phyloP scores from a whole-genome alignment of 2,113 vertebrate species.

The Tachysurus vachellii region DNA sequence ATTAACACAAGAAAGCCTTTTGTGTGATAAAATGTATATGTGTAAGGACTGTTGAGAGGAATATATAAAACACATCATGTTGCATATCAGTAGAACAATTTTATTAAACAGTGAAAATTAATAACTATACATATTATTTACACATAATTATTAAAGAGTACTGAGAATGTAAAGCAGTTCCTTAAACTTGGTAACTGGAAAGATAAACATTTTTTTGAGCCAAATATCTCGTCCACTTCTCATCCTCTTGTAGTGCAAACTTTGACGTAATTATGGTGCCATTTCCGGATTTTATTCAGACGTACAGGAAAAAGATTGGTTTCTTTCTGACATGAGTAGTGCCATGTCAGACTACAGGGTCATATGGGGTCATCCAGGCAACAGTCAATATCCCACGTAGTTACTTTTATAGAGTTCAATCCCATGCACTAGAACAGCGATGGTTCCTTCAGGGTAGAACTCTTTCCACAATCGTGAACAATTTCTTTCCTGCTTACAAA shows the following conservation, averaged over 20 bases:
- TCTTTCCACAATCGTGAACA: background rate
- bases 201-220: background rate
- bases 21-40: constrained; percentile 31
- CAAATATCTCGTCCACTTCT: background rate
- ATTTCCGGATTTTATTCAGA: background rate
- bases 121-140: constrained; percentile 48
- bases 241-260: background rate
- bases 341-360: background rate
- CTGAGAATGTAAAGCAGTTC: background rate
- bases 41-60: background rate
- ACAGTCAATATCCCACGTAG: constrained; percentile 1
- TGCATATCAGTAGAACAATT: constrained; percentile 22
- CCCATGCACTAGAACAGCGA: background rate
- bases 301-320: background rate
- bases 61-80: constrained; percentile 21
- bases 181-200: background rate
- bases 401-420: background rate
- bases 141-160: constrained; percentile 27
- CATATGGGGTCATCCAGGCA: constrained; percentile 2
- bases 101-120: constrained; percentile 23
- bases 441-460: background rate
- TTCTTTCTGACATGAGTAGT: background rate
- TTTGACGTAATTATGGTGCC: background rate
- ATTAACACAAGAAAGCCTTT: constrained; percentile 23
- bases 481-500: constrained; percentile 11